A percentile compares a stretch with the other conserved stretches of the same genome.
phyloP scores from a whole-genome alignment of 2,888 invertebrate species.

The Folsomia manolachei region DNA sequence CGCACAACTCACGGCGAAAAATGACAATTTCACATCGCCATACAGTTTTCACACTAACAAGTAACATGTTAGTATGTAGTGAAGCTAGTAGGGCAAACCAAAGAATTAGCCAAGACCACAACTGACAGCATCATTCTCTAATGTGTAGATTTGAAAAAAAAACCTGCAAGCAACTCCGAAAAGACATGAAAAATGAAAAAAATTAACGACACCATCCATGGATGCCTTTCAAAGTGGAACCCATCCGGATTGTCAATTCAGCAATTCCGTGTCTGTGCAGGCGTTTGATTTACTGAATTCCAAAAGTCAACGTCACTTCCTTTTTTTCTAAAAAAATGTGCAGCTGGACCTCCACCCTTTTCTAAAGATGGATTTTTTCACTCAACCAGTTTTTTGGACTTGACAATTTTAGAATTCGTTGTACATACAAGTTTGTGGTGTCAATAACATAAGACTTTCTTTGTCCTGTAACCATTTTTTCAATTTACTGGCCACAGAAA shows the following conservation, averaged over 20 bases:
- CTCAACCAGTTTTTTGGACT: too few species aligned
- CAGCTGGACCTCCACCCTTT: neutral
- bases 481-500: too few species aligned
- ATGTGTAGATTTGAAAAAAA: neutral
- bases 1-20: neutral
- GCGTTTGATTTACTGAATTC: slow-evolving; percentile 2
- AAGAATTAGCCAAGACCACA: too few species aligned
- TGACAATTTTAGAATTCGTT: too few species aligned
- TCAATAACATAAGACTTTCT: neutral
- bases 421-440: neutral
- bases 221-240: neutral
- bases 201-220: neutral
- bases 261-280: slow-evolving; percentile 2
- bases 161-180: neutral
- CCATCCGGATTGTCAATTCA: slow-evolving; percentile 19
- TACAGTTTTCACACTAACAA: neutral
- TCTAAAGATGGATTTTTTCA: neutral
- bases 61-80: neutral
- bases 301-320: neutral
- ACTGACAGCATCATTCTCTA: too few species aligned
- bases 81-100: neutral
- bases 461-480: too few species aligned
- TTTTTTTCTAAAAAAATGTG: neutral
- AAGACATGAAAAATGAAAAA: neutral
- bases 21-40: neutral